Evolutionary conservation across 2,113 vertebrate species (phyloP), one percentile per base, ranked within the genome.

Genomic region (Picathartes gymnocephalus): DNA sequence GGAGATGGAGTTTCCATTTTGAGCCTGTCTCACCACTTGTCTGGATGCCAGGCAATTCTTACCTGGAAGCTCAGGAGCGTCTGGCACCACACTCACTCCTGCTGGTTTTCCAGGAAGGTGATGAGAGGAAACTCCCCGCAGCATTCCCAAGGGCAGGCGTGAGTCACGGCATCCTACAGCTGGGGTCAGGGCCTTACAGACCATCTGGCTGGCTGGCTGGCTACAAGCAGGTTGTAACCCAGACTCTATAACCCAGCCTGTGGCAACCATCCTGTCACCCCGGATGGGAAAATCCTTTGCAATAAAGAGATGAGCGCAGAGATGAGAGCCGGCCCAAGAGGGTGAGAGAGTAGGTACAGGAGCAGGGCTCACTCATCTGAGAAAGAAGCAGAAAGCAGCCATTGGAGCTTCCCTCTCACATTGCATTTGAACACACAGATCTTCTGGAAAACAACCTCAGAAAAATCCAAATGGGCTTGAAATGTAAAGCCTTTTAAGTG

Each of bases 71-170:
- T 81, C 8, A 1, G 64, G 18, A 72, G 48, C 25, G 4, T 91
- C 78, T 88, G 85, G 89, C 88, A 95, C 81, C 33, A 4, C 15
- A 15, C 64, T 93, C 2, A 1, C 50, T 96, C 82, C 86, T 78
- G 44, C 48, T 79, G 83, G 57, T 95, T 97, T 98, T 96, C 90
- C 97, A 92, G 93, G 92, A 97, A 97, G 90, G 54, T 53, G 50
- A 60, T 9, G 58, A 15, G 68, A 74, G 72, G 85, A 83, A 79
- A 60, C 33, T 93, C 81, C 86, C 56, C 5, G 11, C 28, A 86
- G 42, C 23, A n/a, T 86, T 88, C 48, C 58, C 79, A 51, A 60
- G 74, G 90, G 90, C 84, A 56, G 33, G 42, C 20, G 72, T 95
- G 96, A 95, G 81, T 95, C 95, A 97, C 11, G 40, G 87, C 40